These are phyloP conservation scores for Nematostella vectensis DNA, from an alignment of 92 coral and sea anemone genomes.

Conservation along the genomic window DNA sequence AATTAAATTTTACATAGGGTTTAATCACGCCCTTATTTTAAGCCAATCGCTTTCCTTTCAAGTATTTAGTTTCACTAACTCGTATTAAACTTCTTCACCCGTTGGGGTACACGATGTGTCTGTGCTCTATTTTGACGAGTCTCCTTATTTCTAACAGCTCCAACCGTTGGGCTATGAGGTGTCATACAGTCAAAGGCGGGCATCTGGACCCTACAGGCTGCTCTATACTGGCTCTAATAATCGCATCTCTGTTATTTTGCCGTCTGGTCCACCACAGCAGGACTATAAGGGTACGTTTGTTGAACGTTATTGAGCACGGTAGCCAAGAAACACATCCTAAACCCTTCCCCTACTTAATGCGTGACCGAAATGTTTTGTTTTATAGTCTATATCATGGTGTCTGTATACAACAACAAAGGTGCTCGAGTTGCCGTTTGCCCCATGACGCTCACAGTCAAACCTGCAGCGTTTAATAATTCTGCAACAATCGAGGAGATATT, in stretches of 20 bases:
- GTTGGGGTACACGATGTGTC: too few relatives aligned
- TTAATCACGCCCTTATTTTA: too few relatives aligned
- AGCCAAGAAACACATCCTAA: too few relatives aligned
- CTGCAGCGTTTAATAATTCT: conserved; percentile 8
- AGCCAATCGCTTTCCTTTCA: too few relatives aligned
- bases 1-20: too few relatives aligned
- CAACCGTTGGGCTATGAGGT: conserved; percentile 1
- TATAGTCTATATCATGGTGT: conserved; percentile 51
- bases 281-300: not conserved
- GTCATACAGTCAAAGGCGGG: not conserved
- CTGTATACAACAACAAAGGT: conserved; percentile 28
- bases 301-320: too few relatives aligned
- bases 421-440: conserved; percentile 37
- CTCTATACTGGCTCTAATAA: not conserved
- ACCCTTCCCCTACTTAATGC: too few relatives aligned
- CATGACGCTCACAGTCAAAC: conserved; percentile 29
- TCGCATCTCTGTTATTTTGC: not conserved
- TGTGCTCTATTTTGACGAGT: too few relatives aligned
- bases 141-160: not conserved
- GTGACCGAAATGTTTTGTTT: too few relatives aligned
- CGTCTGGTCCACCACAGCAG: not conserved
- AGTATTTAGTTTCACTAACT: too few relatives aligned
- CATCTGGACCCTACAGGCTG: not conserved
- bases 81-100: too few relatives aligned
- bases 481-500: conserved; percentile 40